Evolutionary conservation across 2,113 vertebrate species (phyloP), one percentile per base, ranked within the genome.

Genomic region (Erythrolamprus reginae): DNA sequence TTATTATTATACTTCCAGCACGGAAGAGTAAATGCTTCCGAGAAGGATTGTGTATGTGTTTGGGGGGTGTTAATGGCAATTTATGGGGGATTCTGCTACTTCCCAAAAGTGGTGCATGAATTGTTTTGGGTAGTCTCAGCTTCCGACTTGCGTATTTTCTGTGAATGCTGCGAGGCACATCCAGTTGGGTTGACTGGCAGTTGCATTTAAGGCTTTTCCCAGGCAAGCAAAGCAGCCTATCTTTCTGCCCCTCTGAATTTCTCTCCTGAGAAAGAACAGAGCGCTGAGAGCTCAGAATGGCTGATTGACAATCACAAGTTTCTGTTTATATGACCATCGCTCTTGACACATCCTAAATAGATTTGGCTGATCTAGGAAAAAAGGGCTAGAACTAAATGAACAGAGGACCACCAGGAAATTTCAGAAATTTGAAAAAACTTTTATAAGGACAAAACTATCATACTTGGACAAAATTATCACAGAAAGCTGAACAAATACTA

Each of bases 1-100:
- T n/a, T n/a, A n/a, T n/a, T n/a, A n/a, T n/a, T 0, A 0, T 0
- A 0, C 8, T 90, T 84, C 91, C 88, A 61, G 45, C 0, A 1
- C 1, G 10, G 8, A 5, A 23, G 2, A 33, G 10, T 17, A 12
- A 87, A 23, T 33, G 23, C 84, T 77, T 87, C 89, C 65, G 45
- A 23, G 33, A 5, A 10, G 45, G 45, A 45, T 45, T 2, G 45
- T 2, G 45, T n/a, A n/a, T n/a, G 45, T 2, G n/a, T n/a, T n/a
- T n/a, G n/a, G 45, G 45, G 19, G 19, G 47, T 47, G 12, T 65
- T 5, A 10, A 45, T 45, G 45, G 5, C 45, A 45, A 5, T 45
- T 45, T 19, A 6, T 15, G 0, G 48, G 3, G 21, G 21, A 7
- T 28, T 45, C 13, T 3, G 15, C 52, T 24, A 24, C 13, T 56